These are phyloP conservation scores for Hyaena hyaena DNA, from an alignment of 2,113 vertebrate genomes.

Conservation along the genomic window DNA sequence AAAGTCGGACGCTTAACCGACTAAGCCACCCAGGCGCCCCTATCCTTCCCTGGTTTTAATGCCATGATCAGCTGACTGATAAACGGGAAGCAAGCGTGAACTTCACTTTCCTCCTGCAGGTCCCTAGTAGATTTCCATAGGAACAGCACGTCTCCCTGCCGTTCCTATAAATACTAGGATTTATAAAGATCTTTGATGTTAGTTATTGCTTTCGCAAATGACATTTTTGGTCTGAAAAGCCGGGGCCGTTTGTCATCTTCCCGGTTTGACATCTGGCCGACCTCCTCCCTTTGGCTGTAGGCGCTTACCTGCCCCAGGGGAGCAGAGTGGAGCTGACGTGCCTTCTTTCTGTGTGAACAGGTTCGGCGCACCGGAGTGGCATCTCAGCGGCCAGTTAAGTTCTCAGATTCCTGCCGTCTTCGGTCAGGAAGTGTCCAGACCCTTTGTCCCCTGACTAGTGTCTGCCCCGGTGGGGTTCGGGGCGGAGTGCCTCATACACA, in stretches of 20 bases:
- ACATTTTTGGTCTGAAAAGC: neutral
- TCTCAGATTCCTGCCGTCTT: neutral
- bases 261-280: neutral
- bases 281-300: neutral
- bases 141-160: neutral
- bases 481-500: neutral
- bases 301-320: neutral
- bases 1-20: too few relatives aligned
- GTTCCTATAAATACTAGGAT: neutral
- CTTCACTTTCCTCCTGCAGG: conserved; percentile 19
- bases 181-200: conserved; percentile 7
- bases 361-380: neutral
- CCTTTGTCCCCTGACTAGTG: neutral
- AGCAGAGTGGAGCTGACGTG: neutral
- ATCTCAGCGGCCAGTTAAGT: neutral
- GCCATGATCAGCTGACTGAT: neutral
- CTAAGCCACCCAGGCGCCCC: too few relatives aligned
- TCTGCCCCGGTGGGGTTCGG: too few relatives aligned
- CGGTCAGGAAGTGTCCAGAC: neutral
- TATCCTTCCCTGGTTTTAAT: neutral
- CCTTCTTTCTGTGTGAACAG: neutral
- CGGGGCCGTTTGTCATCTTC: neutral
- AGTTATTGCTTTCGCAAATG: neutral
- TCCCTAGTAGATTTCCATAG: conserved; percentile 29
- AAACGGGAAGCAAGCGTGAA: neutral